These are phyloP conservation scores for Thermophis baileyi DNA, from an alignment of 2,113 vertebrate species.

Conservation along the genomic window DNA sequence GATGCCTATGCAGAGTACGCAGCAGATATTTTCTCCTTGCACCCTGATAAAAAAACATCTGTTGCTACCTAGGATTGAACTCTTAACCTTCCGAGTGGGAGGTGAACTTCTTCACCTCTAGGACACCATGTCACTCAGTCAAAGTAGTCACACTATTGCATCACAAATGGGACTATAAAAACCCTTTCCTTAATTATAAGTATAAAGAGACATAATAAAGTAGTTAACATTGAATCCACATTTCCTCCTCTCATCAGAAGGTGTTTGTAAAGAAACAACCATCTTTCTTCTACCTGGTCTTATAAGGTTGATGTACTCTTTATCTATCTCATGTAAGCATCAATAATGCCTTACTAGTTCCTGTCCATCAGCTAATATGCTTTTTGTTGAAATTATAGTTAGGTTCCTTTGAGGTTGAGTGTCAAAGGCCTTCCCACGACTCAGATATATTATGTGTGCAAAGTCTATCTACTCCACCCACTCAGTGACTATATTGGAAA, in stretches of 20 bases:
- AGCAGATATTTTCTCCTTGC: neutral
- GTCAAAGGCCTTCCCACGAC: neutral
- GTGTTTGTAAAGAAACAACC: neutral
- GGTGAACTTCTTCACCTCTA: neutral
- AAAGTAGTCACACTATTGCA: neutral
- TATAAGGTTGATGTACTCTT: neutral
- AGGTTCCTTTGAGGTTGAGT: neutral
- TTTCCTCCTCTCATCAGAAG: neutral
- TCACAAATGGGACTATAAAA: neutral
- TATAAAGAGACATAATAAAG: neutral
- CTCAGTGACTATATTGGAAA: conserved; percentile 4
- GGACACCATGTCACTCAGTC: neutral
- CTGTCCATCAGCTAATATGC: neutral
- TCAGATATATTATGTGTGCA: neutral
- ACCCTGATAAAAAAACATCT: neutral
- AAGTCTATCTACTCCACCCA: neutral
- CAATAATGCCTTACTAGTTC: conserved; percentile 8
- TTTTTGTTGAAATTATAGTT: neutral
- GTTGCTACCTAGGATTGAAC: neutral
- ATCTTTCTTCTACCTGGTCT: neutral
- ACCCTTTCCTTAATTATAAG: neutral
- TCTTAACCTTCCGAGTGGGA: neutral
- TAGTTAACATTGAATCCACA: neutral
- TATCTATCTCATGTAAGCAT: neutral
- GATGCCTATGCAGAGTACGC: neutral